Percentiles rank a stretch among this genome's conserved stretches.
phyloP scores from a whole-genome alignment of 2,113 vertebrate genomes.

The Microtus richardsoni region DNA sequence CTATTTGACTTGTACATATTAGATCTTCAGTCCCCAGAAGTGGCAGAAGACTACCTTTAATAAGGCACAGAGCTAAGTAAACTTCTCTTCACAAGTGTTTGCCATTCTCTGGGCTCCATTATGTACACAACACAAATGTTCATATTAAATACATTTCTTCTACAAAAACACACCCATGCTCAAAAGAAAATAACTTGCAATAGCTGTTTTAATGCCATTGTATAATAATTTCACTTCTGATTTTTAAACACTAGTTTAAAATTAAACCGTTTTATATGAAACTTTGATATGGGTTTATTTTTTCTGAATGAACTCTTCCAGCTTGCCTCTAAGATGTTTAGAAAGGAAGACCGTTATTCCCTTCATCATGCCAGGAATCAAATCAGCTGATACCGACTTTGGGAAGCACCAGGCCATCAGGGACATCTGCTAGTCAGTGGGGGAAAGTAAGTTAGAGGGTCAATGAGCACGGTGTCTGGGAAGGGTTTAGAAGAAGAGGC shows the following conservation, averaged over 20 bases:
- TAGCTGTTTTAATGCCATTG: slow-evolving; percentile 22
- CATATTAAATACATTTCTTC: slow-evolving; percentile 17
- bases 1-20: neutral
- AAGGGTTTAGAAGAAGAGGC: neutral
- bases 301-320: neutral
- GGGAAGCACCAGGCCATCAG: neutral
- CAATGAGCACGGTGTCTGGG: neutral
- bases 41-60: neutral
- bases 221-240: slow-evolving; percentile 41
- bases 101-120: slow-evolving; percentile 3
- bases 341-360: neutral
- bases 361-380: neutral
- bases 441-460: neutral
- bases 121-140: neutral
- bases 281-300: neutral
- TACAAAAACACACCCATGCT: neutral
- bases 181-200: slow-evolving; percentile 36
- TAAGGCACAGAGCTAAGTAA: neutral
- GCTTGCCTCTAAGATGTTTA: neutral
- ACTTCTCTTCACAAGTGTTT: neutral
- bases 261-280: slow-evolving; percentile 10
- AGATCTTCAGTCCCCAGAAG: neutral
- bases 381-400: neutral
- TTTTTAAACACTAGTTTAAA: slow-evolving; percentile 52
- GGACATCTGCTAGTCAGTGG: neutral